A percentile compares a stretch with the other conserved stretches of the same genome.
These are phyloP conservation scores for Caenorhabditis parvicauda DNA, from an alignment of 2,888 invertebrate genomes.

Conservation along the genomic window DNA sequence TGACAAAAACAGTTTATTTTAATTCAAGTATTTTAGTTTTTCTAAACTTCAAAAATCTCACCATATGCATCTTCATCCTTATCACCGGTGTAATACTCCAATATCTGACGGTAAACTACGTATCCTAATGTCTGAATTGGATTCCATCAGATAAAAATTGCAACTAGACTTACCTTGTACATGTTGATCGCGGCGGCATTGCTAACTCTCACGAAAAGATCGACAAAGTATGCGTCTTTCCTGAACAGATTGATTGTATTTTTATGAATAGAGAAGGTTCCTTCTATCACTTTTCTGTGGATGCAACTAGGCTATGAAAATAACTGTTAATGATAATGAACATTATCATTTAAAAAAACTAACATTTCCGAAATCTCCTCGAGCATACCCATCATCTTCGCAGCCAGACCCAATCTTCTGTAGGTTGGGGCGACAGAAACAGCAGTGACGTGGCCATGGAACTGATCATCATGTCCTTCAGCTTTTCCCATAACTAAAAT, in stretches of 20 bases:
- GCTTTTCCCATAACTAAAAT: slow-evolving; percentile 94
- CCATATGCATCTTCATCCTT: slow-evolving; percentile 98
- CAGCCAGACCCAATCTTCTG: slow-evolving; percentile 81
- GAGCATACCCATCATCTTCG: slow-evolving; percentile 85
- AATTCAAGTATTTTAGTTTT: not conserved
- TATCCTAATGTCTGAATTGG: slow-evolving; percentile 71
- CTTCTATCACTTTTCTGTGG: not conserved
- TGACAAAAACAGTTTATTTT: not conserved
- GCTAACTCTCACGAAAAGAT: slow-evolving; percentile 94
- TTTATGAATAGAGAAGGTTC: not conserved
- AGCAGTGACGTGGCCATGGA: slow-evolving; percentile 99
- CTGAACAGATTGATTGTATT: slow-evolving; percentile 69
- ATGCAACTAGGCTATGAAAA: not conserved
- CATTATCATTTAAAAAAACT: slow-evolving; percentile 3
- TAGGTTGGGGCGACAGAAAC: slow-evolving; percentile 92
- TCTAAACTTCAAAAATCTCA: slow-evolving; percentile 64
- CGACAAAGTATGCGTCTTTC: slow-evolving; percentile 93
- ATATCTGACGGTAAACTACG: slow-evolving; percentile 88
- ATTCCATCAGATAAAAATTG: not conserved
- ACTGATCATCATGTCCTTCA: slow-evolving; percentile 89
- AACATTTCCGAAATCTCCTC: slow-evolving; percentile 91
- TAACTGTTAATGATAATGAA: not conserved
- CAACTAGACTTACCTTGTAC: slow-evolving; percentile 73
- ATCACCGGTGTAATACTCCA: slow-evolving; percentile 96
- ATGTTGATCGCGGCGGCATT: slow-evolving; percentile 95